These are phyloP conservation scores for Diglossa brunneiventris DNA, from an alignment of 2,113 vertebrate genomes.

Conservation along the genomic window DNA sequence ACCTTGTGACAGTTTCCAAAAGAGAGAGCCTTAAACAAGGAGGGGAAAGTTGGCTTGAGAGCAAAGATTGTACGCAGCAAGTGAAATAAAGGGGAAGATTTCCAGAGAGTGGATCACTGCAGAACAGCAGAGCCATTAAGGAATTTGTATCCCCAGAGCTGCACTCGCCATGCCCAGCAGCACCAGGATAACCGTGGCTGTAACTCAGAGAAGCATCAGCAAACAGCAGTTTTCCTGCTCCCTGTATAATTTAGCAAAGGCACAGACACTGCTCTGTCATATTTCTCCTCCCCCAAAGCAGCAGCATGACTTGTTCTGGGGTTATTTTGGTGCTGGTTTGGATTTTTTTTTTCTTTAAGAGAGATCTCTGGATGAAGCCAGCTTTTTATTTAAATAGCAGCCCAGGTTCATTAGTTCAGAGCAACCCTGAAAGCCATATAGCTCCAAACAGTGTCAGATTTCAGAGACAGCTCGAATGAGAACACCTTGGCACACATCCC, in stretches of 20 bases:
- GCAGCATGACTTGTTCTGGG: neutral
- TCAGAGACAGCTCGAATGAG: neutral
- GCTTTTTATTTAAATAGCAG: neutral
- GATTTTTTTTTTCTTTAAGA: neutral
- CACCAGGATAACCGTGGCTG: neutral
- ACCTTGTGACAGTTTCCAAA: neutral
- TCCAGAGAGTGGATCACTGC: neutral
- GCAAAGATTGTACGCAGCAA: neutral
- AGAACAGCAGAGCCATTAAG: neutral
- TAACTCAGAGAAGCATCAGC: conserved; percentile 11
- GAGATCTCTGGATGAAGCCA: neutral
- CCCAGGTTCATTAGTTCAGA: neutral
- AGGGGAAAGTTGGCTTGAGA: neutral
- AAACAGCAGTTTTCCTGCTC: neutral
- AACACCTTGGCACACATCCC: neutral
- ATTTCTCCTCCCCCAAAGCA: neutral
- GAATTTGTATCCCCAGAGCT: neutral
- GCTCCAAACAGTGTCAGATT: neutral
- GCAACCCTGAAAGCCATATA: neutral
- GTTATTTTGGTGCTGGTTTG: neutral
- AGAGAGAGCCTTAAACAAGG: neutral
- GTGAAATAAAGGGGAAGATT: neutral
- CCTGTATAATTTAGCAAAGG: neutral
- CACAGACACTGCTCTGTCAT: neutral
- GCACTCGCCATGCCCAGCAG: neutral